phyloP scores from a whole-genome alignment of 35 echinoderm and acorn worm genomes.

The Apostichopus japonicus region DNA sequence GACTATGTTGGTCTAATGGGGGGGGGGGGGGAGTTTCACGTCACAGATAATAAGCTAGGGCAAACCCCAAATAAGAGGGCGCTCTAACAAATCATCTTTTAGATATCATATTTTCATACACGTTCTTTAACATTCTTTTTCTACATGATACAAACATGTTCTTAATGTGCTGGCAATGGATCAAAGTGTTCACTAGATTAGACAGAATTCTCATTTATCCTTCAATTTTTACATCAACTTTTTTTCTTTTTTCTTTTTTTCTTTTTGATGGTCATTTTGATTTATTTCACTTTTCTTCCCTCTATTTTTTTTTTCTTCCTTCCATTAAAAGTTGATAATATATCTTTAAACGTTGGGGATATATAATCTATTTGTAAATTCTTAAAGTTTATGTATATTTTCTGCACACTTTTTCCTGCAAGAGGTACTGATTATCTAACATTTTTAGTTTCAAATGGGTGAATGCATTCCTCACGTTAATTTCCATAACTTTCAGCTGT shows the following conservation, averaged over 20 bases:
- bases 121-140: conserved; percentile 47
- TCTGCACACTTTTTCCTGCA: not conserved
- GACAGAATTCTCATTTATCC: not conserved
- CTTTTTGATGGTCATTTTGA: too few species aligned
- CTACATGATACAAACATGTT: conserved; percentile 56
- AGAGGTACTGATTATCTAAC: not conserved
- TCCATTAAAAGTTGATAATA: not conserved
- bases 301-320: too few species aligned
- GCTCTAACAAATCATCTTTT: not conserved
- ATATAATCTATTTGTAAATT: not conserved
- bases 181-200: conserved; percentile 60
- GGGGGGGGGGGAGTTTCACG: too few species aligned
- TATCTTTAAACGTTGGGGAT: not conserved
- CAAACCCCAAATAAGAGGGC: not conserved
- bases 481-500: not conserved
- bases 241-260: not conserved
- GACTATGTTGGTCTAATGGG: too few species aligned
- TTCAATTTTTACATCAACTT: not conserved
- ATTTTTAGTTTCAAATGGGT: not conserved
- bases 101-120: conserved; percentile 61
- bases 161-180: conserved; percentile 62
- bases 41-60: too few species aligned
- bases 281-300: too few species aligned
- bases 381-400: not conserved
- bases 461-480: not conserved